These are phyloP conservation scores for Alexandromys fortis DNA, from an alignment of 2,113 vertebrate species.

Conservation along the genomic window DNA sequence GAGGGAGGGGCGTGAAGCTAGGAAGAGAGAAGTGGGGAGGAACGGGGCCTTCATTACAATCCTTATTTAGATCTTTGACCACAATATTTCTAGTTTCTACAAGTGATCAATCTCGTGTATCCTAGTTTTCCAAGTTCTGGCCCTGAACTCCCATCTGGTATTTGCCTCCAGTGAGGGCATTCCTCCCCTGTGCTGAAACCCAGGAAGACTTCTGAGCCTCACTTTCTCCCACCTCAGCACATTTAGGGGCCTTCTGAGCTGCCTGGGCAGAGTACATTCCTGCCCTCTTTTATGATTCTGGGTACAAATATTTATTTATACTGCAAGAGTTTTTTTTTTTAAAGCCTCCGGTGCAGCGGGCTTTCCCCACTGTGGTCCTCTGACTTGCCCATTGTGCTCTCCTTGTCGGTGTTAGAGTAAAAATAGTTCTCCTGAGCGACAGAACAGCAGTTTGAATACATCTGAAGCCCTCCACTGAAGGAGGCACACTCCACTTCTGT, in stretches of 20 bases:
- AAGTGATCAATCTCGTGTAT: background rate
- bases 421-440: background rate
- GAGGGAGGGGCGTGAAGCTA: background rate
- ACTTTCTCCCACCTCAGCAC: background rate
- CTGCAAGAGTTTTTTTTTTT: background rate
- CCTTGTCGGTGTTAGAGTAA: background rate
- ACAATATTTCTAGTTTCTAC: conserved; percentile 17
- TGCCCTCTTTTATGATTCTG: background rate
- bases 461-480: background rate
- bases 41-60: background rate
- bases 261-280: fast-evolving
- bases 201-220: background rate
- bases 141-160: background rate
- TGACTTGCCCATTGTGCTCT: background rate
- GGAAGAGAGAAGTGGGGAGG: too few species aligned
- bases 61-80: background rate
- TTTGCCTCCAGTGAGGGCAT: background rate
- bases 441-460: background rate
- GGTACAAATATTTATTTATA: background rate
- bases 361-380: background rate
- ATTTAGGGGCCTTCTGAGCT: fast-evolving
- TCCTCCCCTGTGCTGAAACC: background rate
- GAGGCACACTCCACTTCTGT: background rate
- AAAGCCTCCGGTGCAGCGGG: background rate
- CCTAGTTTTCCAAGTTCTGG: background rate